These are phyloP conservation scores for Spinibarbus caldwelli DNA, from an alignment of 2,797 vertebrate genomes.

Conservation along the genomic window DNA sequence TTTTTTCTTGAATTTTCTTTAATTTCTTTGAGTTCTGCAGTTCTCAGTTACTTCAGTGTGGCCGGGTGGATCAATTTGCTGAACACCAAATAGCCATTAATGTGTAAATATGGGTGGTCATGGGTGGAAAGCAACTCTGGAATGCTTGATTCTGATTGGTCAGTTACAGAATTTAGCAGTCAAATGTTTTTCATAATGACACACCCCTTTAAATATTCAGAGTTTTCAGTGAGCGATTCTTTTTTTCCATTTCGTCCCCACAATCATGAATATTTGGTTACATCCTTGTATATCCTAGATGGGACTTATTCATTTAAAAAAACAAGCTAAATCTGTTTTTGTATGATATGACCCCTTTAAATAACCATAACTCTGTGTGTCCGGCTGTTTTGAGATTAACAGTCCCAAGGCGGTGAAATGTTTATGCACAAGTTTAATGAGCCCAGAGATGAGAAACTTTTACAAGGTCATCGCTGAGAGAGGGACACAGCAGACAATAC, in stretches of 20 bases:
- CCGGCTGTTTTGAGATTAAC: conserved; percentile 17
- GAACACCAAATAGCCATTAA: background rate
- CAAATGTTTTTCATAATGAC: background rate
- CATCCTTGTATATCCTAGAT: background rate
- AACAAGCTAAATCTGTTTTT: background rate
- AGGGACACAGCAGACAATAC: conserved; percentile 19
- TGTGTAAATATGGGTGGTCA: background rate
- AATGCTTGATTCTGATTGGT: background rate
- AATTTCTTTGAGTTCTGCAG: background rate
- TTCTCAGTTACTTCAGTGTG: background rate
- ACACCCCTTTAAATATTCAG: background rate
- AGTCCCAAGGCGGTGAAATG: conserved; percentile 29
- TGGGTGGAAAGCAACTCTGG: background rate
- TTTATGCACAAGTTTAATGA: conserved; percentile 29
- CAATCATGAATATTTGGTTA: background rate
- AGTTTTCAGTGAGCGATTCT: background rate
- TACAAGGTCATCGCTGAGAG: conserved; percentile 44
- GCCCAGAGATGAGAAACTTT: conserved; percentile 6
- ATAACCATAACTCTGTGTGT: conserved; percentile 10
- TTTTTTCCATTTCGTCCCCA: background rate
- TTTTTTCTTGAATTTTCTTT: background rate
- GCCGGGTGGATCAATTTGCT: background rate
- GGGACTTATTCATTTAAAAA: background rate
- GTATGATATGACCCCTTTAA: background rate
- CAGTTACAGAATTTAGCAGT: background rate